Evolutionary conservation across 2,113 vertebrate species (phyloP).

Genomic region (Ardeotis arabs): DNA sequence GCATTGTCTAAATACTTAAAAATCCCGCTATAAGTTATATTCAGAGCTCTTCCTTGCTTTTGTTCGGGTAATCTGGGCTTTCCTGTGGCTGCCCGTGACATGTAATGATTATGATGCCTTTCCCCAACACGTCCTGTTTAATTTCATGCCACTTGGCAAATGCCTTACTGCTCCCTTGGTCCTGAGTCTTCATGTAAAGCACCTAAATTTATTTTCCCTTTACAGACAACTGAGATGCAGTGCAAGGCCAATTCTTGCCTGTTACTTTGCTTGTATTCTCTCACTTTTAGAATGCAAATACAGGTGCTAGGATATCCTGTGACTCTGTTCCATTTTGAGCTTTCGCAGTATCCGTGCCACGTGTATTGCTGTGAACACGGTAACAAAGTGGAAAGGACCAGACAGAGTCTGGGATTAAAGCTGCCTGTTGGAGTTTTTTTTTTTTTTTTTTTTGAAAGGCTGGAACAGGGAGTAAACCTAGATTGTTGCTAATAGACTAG

Average conservation of each 20-base stretch:
- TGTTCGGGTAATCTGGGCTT: slow-evolving; percentile 5
- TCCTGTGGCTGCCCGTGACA: neutral
- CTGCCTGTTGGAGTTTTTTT: neutral
- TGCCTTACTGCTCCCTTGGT: neutral
- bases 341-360: neutral
- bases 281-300: neutral
- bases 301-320: neutral
- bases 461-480: neutral
- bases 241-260: neutral
- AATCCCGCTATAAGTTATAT: neutral
- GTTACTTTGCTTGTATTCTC: neutral
- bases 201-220: neutral
- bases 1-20: neutral
- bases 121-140: neutral
- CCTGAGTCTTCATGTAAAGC: neutral
- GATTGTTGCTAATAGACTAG: neutral
- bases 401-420: neutral
- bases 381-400: neutral
- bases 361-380: neutral
- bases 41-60: slow-evolving; percentile 28
- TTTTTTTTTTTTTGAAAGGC: neutral
- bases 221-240: neutral
- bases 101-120: slow-evolving; percentile 22
- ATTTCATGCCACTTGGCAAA: slow-evolving; percentile 33
- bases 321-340: neutral